Conservation (phyloP, 2,113 vertebrate genomes). For the Rhegmatorhina hoffmannsi region DNA sequence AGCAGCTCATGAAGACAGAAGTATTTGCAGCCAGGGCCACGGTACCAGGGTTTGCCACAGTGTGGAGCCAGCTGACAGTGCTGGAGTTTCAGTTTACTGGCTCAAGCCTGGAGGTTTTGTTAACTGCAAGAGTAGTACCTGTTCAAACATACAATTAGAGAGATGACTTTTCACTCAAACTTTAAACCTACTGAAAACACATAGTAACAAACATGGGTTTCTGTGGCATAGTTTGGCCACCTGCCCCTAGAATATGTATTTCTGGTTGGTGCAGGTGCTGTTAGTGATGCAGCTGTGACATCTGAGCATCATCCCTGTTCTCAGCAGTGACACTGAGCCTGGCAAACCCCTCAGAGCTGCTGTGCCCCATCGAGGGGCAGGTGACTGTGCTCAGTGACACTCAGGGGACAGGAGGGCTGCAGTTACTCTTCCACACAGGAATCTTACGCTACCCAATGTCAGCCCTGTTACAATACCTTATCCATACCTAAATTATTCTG, state of each 20-base stretch:
- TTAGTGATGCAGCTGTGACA: not conserved
- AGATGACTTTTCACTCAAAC: not conserved
- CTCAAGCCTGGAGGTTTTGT: not conserved
- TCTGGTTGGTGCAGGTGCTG: not conserved
- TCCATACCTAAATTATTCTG: not conserved
- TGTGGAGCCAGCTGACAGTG: not conserved
- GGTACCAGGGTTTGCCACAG: not conserved
- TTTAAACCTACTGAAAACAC: not conserved
- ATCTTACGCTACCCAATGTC: not conserved
- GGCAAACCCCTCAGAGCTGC: fast-evolving
- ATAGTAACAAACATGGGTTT: not conserved
- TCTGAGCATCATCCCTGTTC: not conserved
- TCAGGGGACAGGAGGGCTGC: not conserved
- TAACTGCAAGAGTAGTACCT: not conserved
- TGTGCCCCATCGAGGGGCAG: not conserved
- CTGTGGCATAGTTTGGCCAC: not conserved
- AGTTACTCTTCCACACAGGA: not conserved
- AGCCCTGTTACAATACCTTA: not conserved
- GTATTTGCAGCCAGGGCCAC: not conserved
- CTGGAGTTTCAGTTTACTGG: not conserved
- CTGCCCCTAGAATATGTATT: not conserved
- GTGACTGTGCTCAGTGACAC: not conserved
- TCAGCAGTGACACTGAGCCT: not conserved
- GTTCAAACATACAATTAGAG: not conserved
- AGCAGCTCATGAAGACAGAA: not conserved